Evolutionary conservation across 53 echinoderm and acorn worm species (phyloP).

Genomic region (Patiria pectinifera): DNA sequence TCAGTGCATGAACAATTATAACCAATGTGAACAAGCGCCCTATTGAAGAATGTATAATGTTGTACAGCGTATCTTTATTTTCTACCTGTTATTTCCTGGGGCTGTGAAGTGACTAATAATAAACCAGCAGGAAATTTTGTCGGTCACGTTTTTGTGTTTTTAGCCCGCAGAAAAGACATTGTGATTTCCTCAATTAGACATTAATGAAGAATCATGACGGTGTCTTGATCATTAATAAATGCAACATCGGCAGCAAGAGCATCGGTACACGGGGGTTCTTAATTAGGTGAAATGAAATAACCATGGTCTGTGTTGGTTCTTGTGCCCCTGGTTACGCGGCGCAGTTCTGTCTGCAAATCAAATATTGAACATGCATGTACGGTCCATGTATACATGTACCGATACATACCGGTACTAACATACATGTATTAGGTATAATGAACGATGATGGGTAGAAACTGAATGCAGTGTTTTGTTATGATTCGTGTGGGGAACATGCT

Average conservation of each 20-base stretch:
- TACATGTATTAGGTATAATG: too few species aligned
- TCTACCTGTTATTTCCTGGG: not conserved
- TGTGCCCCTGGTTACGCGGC: not conserved
- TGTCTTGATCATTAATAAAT: constrained; percentile 1
- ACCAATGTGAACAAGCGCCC: too few species aligned
- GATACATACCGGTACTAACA: too few species aligned
- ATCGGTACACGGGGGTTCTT: not conserved
- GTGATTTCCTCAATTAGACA: constrained; percentile 22
- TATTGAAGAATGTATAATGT: not conserved
- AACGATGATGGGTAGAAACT: too few species aligned
- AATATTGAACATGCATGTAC: not conserved
- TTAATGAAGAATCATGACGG: not conserved
- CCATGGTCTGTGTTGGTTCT: not conserved
- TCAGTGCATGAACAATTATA: too few species aligned
- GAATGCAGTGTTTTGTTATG: too few species aligned
- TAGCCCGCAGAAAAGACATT: not conserved
- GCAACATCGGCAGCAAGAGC: not conserved
- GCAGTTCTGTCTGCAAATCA: not conserved
- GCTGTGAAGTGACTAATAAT: constrained; percentile 5
- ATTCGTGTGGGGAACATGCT: too few species aligned
- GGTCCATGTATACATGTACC: too few species aligned
- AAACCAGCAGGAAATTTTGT: constrained; percentile 15
- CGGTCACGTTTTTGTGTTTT: not conserved
- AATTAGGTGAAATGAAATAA: not conserved
- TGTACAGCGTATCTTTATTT: not conserved